Evolutionary conservation across 2,113 vertebrate genomes (phyloP).

Genomic region (Cercopithecus mona): DNA sequence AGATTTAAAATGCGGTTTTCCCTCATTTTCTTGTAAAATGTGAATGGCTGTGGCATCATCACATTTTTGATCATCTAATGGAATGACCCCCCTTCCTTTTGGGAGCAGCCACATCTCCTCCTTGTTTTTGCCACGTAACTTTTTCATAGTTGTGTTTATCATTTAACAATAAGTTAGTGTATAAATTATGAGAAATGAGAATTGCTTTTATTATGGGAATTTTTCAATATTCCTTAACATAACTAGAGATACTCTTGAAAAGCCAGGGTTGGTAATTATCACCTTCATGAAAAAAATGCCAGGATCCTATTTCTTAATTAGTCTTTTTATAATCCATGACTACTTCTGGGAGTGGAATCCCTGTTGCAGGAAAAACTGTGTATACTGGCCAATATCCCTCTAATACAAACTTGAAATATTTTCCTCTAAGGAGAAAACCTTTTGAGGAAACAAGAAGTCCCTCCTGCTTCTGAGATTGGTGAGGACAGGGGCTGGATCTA

Average conservation of each 20-base stretch:
- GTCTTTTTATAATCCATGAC: slow-evolving; percentile 1
- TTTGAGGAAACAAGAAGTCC: neutral
- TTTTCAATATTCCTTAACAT: neutral
- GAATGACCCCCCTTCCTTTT: neutral
- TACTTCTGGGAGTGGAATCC: slow-evolving; percentile 4
- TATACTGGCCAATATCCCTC: neutral
- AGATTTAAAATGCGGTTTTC: neutral
- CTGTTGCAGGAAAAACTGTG: neutral
- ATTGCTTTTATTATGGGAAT: neutral
- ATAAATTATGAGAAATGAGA: neutral
- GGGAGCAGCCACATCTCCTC: neutral
- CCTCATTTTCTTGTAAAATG: neutral
- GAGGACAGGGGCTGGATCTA: neutral
- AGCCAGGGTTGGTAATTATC: neutral
- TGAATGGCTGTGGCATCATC: neutral
- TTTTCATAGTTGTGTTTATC: neutral
- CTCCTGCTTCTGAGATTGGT: neutral
- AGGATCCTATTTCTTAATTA: slow-evolving; percentile 48
- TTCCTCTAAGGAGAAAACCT: neutral
- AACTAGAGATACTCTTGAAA: neutral
- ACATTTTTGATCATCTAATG: slow-evolving; percentile 3
- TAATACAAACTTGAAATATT: neutral
- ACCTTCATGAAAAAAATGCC: neutral
- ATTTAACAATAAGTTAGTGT: slow-evolving; percentile 17
- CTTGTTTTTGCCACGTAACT: neutral